These are phyloP conservation scores for Eptatretus atami DNA, from an alignment of 2,797 vertebrate genomes.

Conservation along the genomic window DNA sequence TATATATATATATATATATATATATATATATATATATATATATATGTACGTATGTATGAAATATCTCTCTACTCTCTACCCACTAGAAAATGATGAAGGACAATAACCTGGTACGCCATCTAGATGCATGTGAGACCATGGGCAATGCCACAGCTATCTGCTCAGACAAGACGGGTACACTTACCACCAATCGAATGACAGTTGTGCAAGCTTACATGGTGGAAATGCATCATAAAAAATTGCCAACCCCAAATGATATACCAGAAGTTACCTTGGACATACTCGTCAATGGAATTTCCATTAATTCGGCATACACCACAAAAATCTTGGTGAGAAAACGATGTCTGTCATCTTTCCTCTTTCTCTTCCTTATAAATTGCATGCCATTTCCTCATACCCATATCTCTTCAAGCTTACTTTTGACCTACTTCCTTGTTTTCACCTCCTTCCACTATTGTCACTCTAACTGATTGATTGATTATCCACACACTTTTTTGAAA, in stretches of 20 bases:
- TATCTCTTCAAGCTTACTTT: too few relatives aligned
- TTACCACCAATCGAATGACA: slow-evolving; percentile 71
- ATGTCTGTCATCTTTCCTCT: too few relatives aligned
- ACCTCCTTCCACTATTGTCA: too few relatives aligned
- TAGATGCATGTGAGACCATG: slow-evolving; percentile 62
- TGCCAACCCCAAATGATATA: not conserved
- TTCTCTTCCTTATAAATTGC: too few relatives aligned
- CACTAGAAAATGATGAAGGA: slow-evolving; percentile 75
- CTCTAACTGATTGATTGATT: too few relatives aligned
- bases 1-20: too few relatives aligned
- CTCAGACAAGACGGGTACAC: slow-evolving; percentile 54
- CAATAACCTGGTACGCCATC: slow-evolving; percentile 49
- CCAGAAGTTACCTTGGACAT: not conserved
- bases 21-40: too few relatives aligned
- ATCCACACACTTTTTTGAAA: too few relatives aligned
- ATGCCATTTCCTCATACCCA: too few relatives aligned
- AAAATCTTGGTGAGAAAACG: not conserved
- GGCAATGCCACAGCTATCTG: slow-evolving; percentile 61
- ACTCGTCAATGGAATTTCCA: not conserved
- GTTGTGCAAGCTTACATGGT: slow-evolving; percentile 54
- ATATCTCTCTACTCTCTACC: not conserved
- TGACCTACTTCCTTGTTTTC: too few relatives aligned
- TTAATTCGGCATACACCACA: slow-evolving; percentile 3
- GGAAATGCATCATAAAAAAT: slow-evolving; percentile 23
- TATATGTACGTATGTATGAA: too few relatives aligned